Evolutionary conservation across 2,113 vertebrate genomes (phyloP).

Genomic region (Saimiri boliviensis): DNA sequence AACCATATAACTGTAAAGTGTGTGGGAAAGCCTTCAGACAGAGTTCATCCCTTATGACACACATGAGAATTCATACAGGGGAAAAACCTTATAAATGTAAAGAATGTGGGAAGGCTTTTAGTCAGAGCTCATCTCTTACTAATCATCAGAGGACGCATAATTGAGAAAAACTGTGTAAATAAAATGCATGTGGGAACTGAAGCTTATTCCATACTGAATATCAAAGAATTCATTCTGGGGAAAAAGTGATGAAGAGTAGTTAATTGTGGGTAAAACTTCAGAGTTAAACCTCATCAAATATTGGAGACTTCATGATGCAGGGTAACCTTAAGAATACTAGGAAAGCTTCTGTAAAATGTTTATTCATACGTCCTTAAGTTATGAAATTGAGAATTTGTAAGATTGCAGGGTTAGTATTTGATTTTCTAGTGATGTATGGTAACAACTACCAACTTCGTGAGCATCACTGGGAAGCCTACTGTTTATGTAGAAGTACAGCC

Average conservation of each 20-base stretch:
- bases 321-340: neutral
- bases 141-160: slow-evolving; percentile 75
- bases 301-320: neutral
- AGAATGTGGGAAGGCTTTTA: slow-evolving; percentile 73
- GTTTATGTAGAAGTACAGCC: slow-evolving; percentile 1
- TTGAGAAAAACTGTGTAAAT: slow-evolving; percentile 42
- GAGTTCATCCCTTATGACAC: slow-evolving; percentile 74
- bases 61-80: slow-evolving; percentile 75
- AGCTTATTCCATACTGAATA: slow-evolving; percentile 2
- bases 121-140: slow-evolving; percentile 72
- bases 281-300: neutral
- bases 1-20: slow-evolving; percentile 72
- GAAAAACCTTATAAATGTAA: slow-evolving; percentile 77
- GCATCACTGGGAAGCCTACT: neutral
- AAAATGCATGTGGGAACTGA: slow-evolving; percentile 2
- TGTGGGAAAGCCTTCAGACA: slow-evolving; percentile 76
- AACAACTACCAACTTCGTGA: neutral
- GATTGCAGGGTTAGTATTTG: neutral
- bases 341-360: neutral
- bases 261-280: slow-evolving; percentile 35
- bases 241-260: neutral
- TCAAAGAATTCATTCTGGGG: neutral
- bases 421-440: neutral
- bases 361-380: neutral
- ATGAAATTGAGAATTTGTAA: neutral